phyloP scores from a whole-genome alignment of 2,797 vertebrate species.

The Dryobates pubescens region DNA sequence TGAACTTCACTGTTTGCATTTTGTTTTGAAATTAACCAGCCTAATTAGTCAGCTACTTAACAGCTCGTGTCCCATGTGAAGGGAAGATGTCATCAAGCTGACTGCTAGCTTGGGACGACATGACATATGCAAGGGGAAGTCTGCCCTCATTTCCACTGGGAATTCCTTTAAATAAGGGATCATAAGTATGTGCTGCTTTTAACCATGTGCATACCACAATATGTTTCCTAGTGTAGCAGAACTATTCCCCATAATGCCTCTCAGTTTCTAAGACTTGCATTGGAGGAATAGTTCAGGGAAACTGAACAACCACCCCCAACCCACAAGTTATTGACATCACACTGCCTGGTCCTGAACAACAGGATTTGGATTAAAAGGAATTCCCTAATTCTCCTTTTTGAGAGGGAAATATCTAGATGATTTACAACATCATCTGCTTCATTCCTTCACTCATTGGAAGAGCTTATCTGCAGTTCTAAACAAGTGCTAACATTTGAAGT shows the following conservation, averaged over 20 bases:
- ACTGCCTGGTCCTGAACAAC: not conserved
- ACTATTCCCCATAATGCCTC: not conserved
- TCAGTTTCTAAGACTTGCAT: not conserved
- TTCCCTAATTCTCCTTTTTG: not conserved
- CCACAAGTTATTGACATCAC: not conserved
- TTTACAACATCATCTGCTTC: not conserved
- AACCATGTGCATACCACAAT: rapidly evolving
- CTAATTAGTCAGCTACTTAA: not conserved
- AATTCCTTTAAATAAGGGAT: not conserved
- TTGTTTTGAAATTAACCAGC: not conserved
- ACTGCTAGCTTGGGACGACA: not conserved
- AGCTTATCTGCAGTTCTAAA: not conserved
- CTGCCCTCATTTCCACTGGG: not conserved
- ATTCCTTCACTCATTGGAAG: not conserved
- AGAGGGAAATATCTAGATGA: not conserved
- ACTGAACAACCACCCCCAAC: not conserved
- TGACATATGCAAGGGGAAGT: not conserved
- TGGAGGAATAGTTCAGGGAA: not conserved
- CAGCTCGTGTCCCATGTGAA: not conserved
- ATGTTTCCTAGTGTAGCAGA: not conserved
- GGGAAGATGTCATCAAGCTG: not conserved
- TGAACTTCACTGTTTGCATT: not conserved
- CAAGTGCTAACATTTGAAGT: not conserved
- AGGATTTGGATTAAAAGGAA: not conserved
- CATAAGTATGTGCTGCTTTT: not conserved